phyloP scores from a whole-genome alignment of 2,113 vertebrate species.

The Macquaria ambigua region DNA sequence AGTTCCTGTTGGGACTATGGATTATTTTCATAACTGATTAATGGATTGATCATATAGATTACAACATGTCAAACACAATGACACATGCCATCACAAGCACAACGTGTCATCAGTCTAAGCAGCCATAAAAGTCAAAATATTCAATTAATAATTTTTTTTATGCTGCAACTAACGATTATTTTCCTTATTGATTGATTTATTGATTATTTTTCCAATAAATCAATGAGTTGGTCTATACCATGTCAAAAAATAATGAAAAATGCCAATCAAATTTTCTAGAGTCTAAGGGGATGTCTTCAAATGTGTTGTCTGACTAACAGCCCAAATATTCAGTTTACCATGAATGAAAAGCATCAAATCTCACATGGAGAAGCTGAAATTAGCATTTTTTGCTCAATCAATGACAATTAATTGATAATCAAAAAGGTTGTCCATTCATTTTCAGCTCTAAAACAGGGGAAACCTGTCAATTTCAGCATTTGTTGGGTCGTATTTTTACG shows the following conservation, averaged over 20 bases:
- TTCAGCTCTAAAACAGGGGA: background rate
- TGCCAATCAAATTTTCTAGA: background rate
- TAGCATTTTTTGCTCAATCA: background rate
- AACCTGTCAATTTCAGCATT: too few species aligned
- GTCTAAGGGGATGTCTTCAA: background rate
- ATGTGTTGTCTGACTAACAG: too few species aligned
- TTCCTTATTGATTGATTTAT: background rate
- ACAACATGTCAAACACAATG: background rate
- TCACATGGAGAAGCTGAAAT: background rate
- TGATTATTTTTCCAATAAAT: background rate
- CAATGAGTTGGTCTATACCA: background rate
- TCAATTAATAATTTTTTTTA: background rate
- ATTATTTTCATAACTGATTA: constrained; percentile 24
- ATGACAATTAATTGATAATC: background rate
- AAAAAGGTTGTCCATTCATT: background rate
- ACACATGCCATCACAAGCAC: background rate
- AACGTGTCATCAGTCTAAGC: background rate
- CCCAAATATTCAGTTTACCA: background rate
- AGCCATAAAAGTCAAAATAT: background rate
- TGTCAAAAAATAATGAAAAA: background rate
- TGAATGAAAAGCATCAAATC: background rate
- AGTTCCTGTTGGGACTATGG: background rate
- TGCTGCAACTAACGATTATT: background rate
- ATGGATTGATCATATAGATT: background rate
- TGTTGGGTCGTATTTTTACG: background rate